These are phyloP conservation scores for Eilema depressum DNA, from an alignment of 2,888 invertebrate species.

Conservation along the genomic window DNA sequence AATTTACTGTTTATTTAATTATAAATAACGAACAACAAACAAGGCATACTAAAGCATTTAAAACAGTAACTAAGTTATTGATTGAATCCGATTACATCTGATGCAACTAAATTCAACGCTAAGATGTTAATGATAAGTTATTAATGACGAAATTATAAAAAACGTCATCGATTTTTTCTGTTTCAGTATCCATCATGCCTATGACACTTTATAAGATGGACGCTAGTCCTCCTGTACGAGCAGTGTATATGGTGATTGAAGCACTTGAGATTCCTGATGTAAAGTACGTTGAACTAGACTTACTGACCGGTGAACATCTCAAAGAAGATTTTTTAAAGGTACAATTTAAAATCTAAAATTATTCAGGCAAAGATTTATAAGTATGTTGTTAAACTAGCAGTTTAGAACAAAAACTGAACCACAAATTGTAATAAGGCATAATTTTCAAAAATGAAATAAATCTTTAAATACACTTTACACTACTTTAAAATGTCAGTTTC, in stretches of 20 bases:
- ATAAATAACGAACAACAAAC: neutral
- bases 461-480: too few relatives aligned
- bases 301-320: constrained; percentile 66
- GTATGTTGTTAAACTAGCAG: neutral
- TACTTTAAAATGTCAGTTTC: too few relatives aligned
- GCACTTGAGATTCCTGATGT: constrained; percentile 59
- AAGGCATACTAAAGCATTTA: too few relatives aligned
- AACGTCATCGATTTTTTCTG: neutral
- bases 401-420: too few relatives aligned
- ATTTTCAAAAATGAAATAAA: too few relatives aligned
- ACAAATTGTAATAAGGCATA: too few relatives aligned
- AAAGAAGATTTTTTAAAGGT: constrained; percentile 61
- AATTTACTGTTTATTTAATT: too few relatives aligned
- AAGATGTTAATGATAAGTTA: too few relatives aligned
- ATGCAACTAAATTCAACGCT: too few relatives aligned
- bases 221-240: constrained; percentile 66
- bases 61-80: too few relatives aligned
- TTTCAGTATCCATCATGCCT: constrained; percentile 56
- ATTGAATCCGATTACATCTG: too few relatives aligned
- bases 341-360: neutral
- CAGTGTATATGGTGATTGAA: constrained; percentile 66
- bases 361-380: too few relatives aligned
- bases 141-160: neutral
- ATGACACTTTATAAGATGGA: constrained; percentile 67
- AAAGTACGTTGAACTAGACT: constrained; percentile 57